Conservation (phyloP, 2,888 invertebrate genomes). For the Sesia bembeciformis region DNA sequence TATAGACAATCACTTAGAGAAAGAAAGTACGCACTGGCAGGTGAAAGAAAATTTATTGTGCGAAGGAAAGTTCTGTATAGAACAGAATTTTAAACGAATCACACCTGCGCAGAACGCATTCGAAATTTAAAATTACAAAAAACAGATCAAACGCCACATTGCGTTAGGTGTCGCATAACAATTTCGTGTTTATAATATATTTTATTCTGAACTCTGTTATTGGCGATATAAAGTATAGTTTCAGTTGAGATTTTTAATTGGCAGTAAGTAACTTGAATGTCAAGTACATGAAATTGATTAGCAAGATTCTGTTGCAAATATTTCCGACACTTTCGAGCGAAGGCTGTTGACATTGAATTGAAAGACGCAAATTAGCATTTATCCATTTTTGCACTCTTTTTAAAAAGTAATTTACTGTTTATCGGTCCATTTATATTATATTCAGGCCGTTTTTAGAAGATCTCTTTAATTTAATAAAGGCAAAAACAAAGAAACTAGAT, state of each 20-base stretch:
- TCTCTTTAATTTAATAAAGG: too few species aligned
- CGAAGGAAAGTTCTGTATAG: constrained; percentile 1
- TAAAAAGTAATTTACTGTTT: too few species aligned
- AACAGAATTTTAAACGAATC: constrained; percentile 36
- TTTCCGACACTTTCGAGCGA: constrained; percentile 54
- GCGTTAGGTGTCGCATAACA: constrained; percentile 30
- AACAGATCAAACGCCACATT: constrained; percentile 23
- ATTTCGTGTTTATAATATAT: constrained; percentile 15
- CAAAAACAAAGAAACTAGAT: too few species aligned
- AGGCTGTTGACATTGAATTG: constrained; percentile 28
- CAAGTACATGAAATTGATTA: constrained; percentile 68
- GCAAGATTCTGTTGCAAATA: constrained; percentile 32
- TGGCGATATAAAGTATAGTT: constrained; percentile 15
- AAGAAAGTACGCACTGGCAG: too few species aligned
- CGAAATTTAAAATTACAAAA: constrained; percentile 45
- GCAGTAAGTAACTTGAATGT: constrained; percentile 42
- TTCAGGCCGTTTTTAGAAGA: too few species aligned
- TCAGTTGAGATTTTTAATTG: constrained; percentile 12
- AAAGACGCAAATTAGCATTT: not conserved
- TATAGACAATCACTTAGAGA: too few species aligned
- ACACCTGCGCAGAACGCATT: constrained; percentile 28
- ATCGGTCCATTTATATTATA: too few species aligned
- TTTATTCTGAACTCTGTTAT: constrained; percentile 18
- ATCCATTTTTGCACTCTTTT: not conserved
- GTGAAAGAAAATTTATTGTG: not conserved